Percentiles rank a stretch among this genome's conserved stretches.
Evolutionary conservation across 2,113 vertebrate species (phyloP).

Genomic region (Caloenas nicobarica): DNA sequence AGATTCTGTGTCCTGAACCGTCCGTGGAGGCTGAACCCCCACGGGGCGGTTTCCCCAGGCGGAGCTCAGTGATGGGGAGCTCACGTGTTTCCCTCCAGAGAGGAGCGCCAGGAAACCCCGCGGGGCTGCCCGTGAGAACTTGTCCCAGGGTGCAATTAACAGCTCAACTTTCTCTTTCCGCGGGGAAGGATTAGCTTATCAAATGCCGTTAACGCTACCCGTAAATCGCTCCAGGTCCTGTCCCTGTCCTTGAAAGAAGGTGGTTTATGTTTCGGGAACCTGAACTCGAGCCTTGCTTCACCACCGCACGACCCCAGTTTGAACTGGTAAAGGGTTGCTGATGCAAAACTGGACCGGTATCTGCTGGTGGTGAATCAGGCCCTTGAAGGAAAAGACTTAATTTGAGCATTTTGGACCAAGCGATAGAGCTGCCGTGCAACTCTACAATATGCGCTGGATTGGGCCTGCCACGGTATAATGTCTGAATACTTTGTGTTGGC

Average conservation of each 20-base stretch:
- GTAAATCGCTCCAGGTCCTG: background rate
- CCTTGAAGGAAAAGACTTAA: fast-evolving
- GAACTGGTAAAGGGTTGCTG: background rate
- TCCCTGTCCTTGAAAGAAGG: background rate
- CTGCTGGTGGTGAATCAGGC: background rate
- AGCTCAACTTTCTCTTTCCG: too few relatives aligned
- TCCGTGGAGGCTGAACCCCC: fast-evolving
- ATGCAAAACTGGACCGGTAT: background rate
- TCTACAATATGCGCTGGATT: fast-evolving
- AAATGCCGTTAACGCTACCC: background rate
- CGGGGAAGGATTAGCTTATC: background rate
- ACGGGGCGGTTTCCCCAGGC: fast-evolving
- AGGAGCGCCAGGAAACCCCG: background rate
- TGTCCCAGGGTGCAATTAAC: fast-evolving
- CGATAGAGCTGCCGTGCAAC: fast-evolving
- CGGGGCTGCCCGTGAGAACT: background rate
- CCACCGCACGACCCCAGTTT: background rate
- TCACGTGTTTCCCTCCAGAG: background rate
- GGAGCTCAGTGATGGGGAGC: background rate
- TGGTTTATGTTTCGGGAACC: background rate
- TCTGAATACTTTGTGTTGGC: background rate
- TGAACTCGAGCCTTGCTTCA: background rate
- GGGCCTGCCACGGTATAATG: background rate
- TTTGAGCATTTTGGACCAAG: background rate
- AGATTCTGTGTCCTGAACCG: fast-evolving